Conservation (phyloP, 1,140 invertebrate genomes). For the Parapsyche elsis region DNA sequence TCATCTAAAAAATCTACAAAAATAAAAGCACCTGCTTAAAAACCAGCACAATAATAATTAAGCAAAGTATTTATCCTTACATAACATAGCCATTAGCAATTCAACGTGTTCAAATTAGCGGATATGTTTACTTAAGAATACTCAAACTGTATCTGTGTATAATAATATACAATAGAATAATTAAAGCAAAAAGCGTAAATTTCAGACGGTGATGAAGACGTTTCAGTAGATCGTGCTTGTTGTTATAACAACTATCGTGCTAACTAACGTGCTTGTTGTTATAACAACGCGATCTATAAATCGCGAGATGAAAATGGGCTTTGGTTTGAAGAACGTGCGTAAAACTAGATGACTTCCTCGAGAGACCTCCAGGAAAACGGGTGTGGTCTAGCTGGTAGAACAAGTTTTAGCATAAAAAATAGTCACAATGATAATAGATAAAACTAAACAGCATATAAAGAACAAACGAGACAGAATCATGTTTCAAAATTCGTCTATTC, state of each 20-base stretch:
- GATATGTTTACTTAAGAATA: background rate
- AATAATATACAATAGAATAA: background rate
- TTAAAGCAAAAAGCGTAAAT: background rate
- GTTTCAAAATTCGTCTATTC: background rate
- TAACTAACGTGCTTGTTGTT: too few species aligned
- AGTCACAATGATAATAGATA: conserved; percentile 3
- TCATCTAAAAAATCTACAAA: background rate
- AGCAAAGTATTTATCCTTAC: background rate
- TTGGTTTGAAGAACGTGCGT: background rate
- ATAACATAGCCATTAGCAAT: conserved; percentile 22
- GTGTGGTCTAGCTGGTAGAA: conserved; percentile 30
- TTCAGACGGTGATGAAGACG: too few species aligned
- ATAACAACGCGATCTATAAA: too few species aligned
- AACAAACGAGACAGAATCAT: background rate
- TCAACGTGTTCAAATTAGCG: background rate
- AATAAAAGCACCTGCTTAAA: conserved; percentile 19
- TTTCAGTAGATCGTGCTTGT: too few species aligned
- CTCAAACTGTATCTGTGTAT: background rate
- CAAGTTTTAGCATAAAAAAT: conserved; percentile 16
- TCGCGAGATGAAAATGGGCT: background rate
- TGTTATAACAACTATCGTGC: too few species aligned
- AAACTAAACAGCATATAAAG: background rate
- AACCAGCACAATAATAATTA: background rate
- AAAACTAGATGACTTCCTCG: conserved; percentile 13
- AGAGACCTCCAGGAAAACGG: conserved; percentile 26